phyloP scores from a whole-genome alignment of 2,797 vertebrate species.

The Arremon brunneinucha region DNA sequence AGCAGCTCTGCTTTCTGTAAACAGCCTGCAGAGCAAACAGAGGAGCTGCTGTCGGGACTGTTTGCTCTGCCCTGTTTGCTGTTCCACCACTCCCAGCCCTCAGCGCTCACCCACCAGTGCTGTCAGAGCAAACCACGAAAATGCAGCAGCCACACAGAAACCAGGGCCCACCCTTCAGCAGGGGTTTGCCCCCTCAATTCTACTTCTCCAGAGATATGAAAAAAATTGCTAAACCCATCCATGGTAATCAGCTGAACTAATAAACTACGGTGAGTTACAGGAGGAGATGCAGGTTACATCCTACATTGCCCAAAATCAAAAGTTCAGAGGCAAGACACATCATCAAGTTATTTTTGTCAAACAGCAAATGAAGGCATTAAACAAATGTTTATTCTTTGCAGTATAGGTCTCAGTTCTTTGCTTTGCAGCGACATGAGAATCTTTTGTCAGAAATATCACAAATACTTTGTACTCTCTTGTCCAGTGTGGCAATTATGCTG shows the following conservation, averaged over 20 bases:
- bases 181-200: not conserved
- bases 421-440: not conserved
- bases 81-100: slow-evolving; percentile 51
- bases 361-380: not conserved
- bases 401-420: not conserved
- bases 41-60: slow-evolving; percentile 57
- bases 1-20: not conserved
- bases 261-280: not conserved
- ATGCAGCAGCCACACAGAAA: not conserved
- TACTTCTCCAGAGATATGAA: not conserved
- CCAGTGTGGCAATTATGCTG: not conserved
- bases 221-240: not conserved
- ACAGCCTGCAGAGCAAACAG: slow-evolving; percentile 49
- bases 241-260: not conserved
- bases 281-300: not conserved
- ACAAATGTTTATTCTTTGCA: not conserved
- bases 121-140: not conserved
- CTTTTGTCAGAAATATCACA: not conserved
- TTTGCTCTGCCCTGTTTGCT: slow-evolving; percentile 81
- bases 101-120: slow-evolving; percentile 64
- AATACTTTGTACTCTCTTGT: not conserved
- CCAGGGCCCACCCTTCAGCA: not conserved
- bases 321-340: not conserved
- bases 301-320: not conserved
- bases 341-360: not conserved